Conservation (phyloP, 2,888 invertebrate genomes). For the Drosophila diplacantha region DNA sequence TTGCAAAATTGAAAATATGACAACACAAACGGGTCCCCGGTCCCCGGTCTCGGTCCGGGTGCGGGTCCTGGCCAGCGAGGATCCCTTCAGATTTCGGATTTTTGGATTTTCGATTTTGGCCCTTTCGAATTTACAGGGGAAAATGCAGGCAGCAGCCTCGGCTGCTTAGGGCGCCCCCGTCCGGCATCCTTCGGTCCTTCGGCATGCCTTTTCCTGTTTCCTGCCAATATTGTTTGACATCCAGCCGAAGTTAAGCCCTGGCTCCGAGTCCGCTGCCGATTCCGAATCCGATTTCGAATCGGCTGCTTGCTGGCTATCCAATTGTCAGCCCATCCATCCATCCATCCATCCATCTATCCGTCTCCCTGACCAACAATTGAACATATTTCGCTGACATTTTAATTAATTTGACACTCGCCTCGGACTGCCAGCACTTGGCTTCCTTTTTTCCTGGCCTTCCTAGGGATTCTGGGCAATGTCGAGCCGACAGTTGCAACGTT, state of each 20-base stretch:
- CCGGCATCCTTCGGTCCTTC: conserved; percentile 17
- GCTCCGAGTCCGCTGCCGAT: conserved; percentile 9
- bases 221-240: conserved; percentile 64
- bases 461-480: conserved; percentile 18
- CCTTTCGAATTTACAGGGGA: conserved; percentile 2
- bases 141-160: conserved; percentile 1
- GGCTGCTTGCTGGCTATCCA: conserved; percentile 9
- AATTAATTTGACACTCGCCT: conserved; percentile 72
- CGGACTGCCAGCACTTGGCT: conserved; percentile 33
- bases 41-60: not conserved
- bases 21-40: conserved; percentile 50
- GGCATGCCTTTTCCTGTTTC: conserved; percentile 38
- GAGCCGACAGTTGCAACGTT: conserved; percentile 33
- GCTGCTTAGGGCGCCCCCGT: conserved; percentile 27
- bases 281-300: conserved; percentile 25
- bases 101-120: conserved; percentile 10
- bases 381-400: conserved; percentile 74
- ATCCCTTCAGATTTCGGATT: conserved; percentile 18
- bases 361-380: conserved; percentile 62
- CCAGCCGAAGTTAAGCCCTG: conserved; percentile 37
- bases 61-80: conserved; percentile 18
- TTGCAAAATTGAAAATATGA: conserved; percentile 69
- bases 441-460: conserved; percentile 12
- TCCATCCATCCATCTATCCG: conserved; percentile 49
- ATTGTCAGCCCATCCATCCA: conserved; percentile 55